Percentiles rank a stretch among this genome's conserved stretches.
Conservation (phyloP, 2,888 invertebrate genomes). For the Habroteleia sp. region DNA sequence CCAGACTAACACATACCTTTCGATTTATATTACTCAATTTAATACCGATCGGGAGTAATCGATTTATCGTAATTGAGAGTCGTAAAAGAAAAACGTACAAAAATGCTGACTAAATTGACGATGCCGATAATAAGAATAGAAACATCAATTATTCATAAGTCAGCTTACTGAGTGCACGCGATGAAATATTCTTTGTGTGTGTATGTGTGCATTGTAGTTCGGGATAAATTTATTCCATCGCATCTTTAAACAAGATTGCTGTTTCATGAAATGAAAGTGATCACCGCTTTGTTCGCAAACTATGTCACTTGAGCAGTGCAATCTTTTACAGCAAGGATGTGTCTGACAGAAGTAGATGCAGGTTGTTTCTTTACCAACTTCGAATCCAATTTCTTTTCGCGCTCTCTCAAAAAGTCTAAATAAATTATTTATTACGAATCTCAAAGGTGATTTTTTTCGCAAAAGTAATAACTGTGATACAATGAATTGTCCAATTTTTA, state of each 20-base stretch:
- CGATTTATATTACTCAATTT: conserved; percentile 43
- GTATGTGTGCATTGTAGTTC: no score
- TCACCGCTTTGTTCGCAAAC: conserved; percentile 15
- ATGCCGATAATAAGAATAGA: conserved; percentile 38
- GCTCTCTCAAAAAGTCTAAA: no score
- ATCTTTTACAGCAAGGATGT: no score
- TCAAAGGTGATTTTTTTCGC: no score
- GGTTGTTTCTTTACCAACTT: no score
- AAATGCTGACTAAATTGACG: conserved; percentile 19
- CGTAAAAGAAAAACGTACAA: conserved; percentile 12
- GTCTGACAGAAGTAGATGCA: no score
- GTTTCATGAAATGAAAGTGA: conserved; percentile 19
- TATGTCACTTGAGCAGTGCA: no score
- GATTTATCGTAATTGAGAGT: conserved; percentile 44
- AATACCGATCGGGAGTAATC: conserved; percentile 40
- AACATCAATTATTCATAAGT: conserved; percentile 23
- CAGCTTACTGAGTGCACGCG: conserved; percentile 20
- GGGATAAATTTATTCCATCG: conserved; percentile 5
- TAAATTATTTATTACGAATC: no score
- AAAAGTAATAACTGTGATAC: no score
- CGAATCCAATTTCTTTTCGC: no score
- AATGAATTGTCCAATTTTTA: no score
- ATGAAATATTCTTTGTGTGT: conserved; percentile 21
- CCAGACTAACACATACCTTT: conserved; percentile 41
- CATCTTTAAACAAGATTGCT: conserved; percentile 21